Conservation (phyloP, 1,140 invertebrate genomes). For the Epicauta chinensis region DNA sequence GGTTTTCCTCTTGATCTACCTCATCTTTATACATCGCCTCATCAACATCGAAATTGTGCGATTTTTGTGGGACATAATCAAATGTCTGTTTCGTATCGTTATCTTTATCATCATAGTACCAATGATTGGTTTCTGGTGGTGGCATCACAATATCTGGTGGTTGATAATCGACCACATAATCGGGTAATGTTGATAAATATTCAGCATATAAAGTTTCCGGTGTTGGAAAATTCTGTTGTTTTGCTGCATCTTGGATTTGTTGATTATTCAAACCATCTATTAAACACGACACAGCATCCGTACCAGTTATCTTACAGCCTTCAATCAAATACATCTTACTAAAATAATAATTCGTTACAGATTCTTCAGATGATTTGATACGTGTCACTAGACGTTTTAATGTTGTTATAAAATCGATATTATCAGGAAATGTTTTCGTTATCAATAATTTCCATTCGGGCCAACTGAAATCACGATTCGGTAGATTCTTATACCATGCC, state of each 20-base stretch:
- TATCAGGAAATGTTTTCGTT: conserved; percentile 29
- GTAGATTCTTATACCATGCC: conserved; percentile 29
- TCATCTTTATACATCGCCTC: background rate
- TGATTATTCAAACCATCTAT: conserved; percentile 29
- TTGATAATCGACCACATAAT: conserved; percentile 13
- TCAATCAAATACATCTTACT: conserved; percentile 29
- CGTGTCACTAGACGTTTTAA: conserved; percentile 22
- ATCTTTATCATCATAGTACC: background rate
- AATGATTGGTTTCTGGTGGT: background rate
- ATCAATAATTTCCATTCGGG: conserved; percentile 30
- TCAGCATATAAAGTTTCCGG: conserved; percentile 27
- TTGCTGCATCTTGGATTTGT: conserved; percentile 25
- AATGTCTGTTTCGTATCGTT: background rate
- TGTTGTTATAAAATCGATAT: conserved; percentile 24
- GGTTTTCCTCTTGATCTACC: background rate
- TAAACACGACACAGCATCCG: conserved; percentile 29
- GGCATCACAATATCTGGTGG: background rate
- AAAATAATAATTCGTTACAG: conserved; percentile 29
- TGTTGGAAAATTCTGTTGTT: conserved; percentile 21
- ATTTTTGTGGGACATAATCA: background rate
- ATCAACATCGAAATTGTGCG: background rate
- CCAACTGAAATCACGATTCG: conserved; percentile 27
- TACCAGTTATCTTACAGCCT: conserved; percentile 28
- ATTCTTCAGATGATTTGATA: conserved; percentile 24
- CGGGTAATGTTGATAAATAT: conserved; percentile 22